Base-by-base conservation (phyloP, 1,140 invertebrate species). In the Achroia grisella region DNA sequence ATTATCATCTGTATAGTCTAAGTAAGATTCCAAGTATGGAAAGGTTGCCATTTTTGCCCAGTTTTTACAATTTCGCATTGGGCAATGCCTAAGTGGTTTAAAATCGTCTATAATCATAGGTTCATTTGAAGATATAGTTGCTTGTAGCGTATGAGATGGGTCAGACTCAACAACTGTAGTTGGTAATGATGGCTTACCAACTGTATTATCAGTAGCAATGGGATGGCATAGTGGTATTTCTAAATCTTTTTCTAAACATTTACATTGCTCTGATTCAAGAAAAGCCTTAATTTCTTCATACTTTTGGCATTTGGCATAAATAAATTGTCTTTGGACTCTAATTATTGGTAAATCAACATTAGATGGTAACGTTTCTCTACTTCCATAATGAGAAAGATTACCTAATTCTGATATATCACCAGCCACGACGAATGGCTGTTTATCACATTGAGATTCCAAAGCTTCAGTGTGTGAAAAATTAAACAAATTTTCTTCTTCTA, bases 221-320 rank as follows among this genome's bases (percentile, higher is more conserved):
- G 2, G 17, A 23, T 23, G 17, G 17, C 2, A 3, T 23, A 3
- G 17, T 23, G 6, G 17, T 23, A 23, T 3, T 23, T 23, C 17
- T 23, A 6, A 23, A 3, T 23, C 17, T 35, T 1, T 9, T 10
- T 11, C 12, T 36, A 12, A 9, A 52, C 76, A 84, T 61, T 61
- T 67, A 51, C 76, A 81, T 31, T 53, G 31, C 32, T 72, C 51
- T 6, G 61, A 55, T 52, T 74, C 57, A 17, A 85, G 52, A 44
- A 71, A 57, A 1, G 55, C 48, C 53, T 75, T 81, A 8, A 85
- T 66, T 31, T 71, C 61, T 51, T 84, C 71, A 52, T 61, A 79
- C 12, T 69, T 65, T 42, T 80, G 68, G 49, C 81, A 82, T 49
- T 78, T 85, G 0, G 81, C 78, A 48, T 85, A 85, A 41, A 85